These are phyloP conservation scores for Regulus satrapa DNA, from an alignment of 2,113 vertebrate species.

Conservation along the genomic window DNA sequence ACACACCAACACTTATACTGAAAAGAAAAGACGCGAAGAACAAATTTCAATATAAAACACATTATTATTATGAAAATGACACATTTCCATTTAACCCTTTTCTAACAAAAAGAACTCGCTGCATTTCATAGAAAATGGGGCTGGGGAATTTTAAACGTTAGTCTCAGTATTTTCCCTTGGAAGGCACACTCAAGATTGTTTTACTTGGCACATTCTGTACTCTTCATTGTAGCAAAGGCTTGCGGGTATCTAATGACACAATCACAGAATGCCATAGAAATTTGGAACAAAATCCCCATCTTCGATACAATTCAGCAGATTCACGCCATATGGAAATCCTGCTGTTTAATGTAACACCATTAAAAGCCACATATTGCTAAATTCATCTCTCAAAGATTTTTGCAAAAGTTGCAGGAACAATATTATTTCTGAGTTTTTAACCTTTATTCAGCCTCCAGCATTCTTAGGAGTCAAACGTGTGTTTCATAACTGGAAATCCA, in stretches of 20 bases:
- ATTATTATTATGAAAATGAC: slow-evolving; percentile 69
- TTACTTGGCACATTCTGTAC: slow-evolving; percentile 63
- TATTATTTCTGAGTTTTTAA: slow-evolving; percentile 71
- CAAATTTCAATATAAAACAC: slow-evolving; percentile 69
- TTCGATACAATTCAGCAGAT: slow-evolving; percentile 69
- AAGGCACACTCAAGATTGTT: slow-evolving; percentile 56
- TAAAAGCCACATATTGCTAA: slow-evolving; percentile 71
- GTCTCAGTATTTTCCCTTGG: slow-evolving; percentile 56
- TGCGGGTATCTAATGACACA: slow-evolving; percentile 69
- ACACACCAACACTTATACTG: slow-evolving; percentile 59
- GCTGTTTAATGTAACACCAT: slow-evolving; percentile 72
- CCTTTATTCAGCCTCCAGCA: slow-evolving; percentile 67
- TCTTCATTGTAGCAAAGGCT: slow-evolving; percentile 66
- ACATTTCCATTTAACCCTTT: slow-evolving; percentile 67
- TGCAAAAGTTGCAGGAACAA: slow-evolving; percentile 69
- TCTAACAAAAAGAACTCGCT: neutral
- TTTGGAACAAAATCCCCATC: slow-evolving; percentile 68
- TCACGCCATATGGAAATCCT: slow-evolving; percentile 71
- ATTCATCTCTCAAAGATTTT: slow-evolving; percentile 68
- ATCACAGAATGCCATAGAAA: slow-evolving; percentile 70
- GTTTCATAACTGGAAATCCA: slow-evolving; percentile 47
- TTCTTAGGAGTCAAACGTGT: slow-evolving; percentile 17
- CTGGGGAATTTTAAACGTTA: slow-evolving; percentile 24
- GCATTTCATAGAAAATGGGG: neutral
- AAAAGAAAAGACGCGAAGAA: slow-evolving; percentile 60